Conservation (phyloP, 2,888 invertebrate species). For the Brenthis daphne region DNA sequence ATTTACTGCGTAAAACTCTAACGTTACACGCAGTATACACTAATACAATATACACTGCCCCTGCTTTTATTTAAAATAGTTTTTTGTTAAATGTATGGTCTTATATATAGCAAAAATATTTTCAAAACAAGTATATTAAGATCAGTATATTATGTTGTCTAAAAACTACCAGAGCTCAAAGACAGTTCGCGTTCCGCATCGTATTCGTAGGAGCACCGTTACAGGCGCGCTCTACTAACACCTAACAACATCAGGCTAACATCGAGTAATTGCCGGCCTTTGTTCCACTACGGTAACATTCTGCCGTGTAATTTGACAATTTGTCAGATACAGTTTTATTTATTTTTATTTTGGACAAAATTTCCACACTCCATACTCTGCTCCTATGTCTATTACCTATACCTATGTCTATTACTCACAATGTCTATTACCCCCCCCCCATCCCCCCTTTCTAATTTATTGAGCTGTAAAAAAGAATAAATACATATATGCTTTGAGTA, state of each 20-base stretch:
- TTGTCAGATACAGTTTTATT: slow-evolving; percentile 6
- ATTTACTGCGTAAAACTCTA: no score
- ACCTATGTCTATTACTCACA: no score
- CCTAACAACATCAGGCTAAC: neutral
- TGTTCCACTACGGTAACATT: neutral
- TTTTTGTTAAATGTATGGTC: no score
- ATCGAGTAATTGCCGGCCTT: neutral
- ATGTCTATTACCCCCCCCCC: no score
- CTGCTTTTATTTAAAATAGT: no score
- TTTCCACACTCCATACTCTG: no score
- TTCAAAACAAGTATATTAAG: neutral
- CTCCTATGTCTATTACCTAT: no score
- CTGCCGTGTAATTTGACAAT: slow-evolving; percentile 10
- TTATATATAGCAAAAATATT: neutral
- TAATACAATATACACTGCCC: no score
- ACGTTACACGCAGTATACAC: no score
- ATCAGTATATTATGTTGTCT: neutral
- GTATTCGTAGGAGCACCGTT: slow-evolving; percentile 5
- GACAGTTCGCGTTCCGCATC: neutral
- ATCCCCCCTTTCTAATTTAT: no score
- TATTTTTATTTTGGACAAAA: neutral
- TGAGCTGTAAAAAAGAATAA: no score
- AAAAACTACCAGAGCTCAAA: neutral
- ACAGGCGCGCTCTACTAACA: slow-evolving; percentile 16
- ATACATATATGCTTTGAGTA: no score